Base-by-base conservation (phyloP, 2,797 vertebrate genomes). In the Linurgus olivaceus region DNA sequence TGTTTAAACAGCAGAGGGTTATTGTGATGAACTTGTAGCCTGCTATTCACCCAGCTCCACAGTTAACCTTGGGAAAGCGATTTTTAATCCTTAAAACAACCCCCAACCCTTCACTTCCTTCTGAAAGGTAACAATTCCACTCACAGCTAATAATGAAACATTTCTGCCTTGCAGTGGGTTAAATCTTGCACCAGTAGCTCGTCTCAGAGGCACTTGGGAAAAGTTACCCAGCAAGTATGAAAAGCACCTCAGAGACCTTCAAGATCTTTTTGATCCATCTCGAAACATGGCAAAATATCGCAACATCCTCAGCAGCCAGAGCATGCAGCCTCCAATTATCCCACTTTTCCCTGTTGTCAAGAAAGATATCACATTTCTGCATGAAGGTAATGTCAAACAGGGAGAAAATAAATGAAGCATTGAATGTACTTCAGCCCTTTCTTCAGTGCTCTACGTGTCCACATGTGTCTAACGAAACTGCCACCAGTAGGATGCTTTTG, bases 221-320 rank as follows among this genome's bases (percentile, higher is more conserved):
- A 99, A 99, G 96, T 97, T 99, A 93, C 99, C 99, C 47, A 99
- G 98, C 96, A 99, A 99, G 85, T 99, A 99, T 13, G 99, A 99
- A 91, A 99, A 99, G 93, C 98, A 99, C 66, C 99, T 99, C 47
- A 97, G 98, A 88, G 99, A 99, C 97, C 98, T 99, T 86, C 99
- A 99, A 97, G 99, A 99, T 92, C 98, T 99, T 79, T 99, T 99
- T 82, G 99, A 99, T 98, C 99, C 99, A 0, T 99, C 99, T 80
- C 98, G 99, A 96, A 99, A 99, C 97, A 99, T 99, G 99, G 98
- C 99, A 91, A 99, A 99, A 92, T 99, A 99, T 71, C 98, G 99
- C 96, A 99, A 99, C 96, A 98, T 99, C 93, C 98, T 99, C 79
- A 99, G 99, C 98, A 99, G 98, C 98, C 99, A 99, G 97, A 99